Conservation (phyloP, 1,140 invertebrate genomes). For the Lucilia cuprina region DNA sequence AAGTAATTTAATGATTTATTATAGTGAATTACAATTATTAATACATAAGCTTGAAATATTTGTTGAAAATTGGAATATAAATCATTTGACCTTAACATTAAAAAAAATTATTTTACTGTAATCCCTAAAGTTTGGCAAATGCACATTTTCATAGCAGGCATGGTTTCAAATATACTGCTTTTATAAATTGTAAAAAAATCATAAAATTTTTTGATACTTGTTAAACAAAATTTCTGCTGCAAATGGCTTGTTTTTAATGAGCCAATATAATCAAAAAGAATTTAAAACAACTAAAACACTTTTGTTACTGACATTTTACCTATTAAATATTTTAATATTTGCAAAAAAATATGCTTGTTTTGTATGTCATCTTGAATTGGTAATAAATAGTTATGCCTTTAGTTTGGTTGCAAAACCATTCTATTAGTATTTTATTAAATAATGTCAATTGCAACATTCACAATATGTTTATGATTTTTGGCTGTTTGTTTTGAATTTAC, state of each 20-base stretch:
- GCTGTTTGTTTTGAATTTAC: too few relatives aligned
- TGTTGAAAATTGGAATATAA: too few relatives aligned
- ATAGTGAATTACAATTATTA: too few relatives aligned
- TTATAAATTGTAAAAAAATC: not conserved
- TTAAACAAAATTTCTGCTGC: not conserved
- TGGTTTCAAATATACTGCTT: not conserved
- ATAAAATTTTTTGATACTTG: not conserved
- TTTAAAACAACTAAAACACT: not conserved
- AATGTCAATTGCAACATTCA: not conserved
- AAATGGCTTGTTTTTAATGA: not conserved
- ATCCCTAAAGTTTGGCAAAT: not conserved
- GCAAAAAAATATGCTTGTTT: not conserved
- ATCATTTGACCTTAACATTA: too few relatives aligned
- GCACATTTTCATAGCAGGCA: not conserved
- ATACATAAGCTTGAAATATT: too few relatives aligned
- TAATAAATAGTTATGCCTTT: not conserved
- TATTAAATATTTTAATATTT: too few relatives aligned
- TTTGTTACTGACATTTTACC: too few relatives aligned
- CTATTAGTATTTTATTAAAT: not conserved
- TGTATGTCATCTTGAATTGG: not conserved
- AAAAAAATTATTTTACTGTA: too few relatives aligned
- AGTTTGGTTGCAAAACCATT: not conserved
- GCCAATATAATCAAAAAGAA: not conserved
- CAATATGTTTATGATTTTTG: not conserved
- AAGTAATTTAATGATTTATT: too few relatives aligned